Conservation (phyloP, 2,888 invertebrate genomes). For the Acrobasis consociella region DNA sequence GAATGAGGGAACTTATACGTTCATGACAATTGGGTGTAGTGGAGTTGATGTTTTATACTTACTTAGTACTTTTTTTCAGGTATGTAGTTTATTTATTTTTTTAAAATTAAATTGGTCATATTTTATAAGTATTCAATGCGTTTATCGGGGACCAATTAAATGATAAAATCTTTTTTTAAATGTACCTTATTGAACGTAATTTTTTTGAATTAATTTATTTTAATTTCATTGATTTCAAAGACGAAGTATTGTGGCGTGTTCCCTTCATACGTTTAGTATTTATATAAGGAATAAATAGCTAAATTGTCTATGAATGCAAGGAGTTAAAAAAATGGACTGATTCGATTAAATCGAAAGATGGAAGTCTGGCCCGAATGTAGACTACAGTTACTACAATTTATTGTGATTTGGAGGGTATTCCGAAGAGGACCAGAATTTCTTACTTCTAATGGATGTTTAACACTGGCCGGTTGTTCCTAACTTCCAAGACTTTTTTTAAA, state of each 20-base stretch:
- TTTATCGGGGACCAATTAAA: no score
- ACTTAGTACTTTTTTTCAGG: no score
- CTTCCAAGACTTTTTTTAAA: slow-evolving; percentile 60
- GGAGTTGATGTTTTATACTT: no score
- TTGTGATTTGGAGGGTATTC: slow-evolving; percentile 76
- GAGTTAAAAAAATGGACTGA: slow-evolving; percentile 3
- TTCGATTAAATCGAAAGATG: slow-evolving; percentile 20
- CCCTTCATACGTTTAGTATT: no score
- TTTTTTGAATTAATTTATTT: not conserved
- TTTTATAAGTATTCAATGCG: no score
- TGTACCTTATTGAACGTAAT: no score
- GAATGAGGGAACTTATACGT: slow-evolving; percentile 27
- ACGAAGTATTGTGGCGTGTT: slow-evolving; percentile 14
- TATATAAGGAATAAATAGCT: not conserved
- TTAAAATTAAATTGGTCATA: no score
- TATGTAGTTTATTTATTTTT: no score
- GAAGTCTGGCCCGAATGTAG: slow-evolving; percentile 57
- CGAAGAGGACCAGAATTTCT: slow-evolving; percentile 73
- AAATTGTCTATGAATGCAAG: not conserved
- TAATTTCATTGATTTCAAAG: not conserved
- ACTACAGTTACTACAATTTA: slow-evolving; percentile 70
- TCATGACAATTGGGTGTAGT: not conserved
- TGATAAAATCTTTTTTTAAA: no score
- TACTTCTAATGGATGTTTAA: slow-evolving; percentile 77
- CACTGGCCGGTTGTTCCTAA: slow-evolving; percentile 76